These are phyloP conservation scores for Bellardia pandia DNA, from an alignment of 2,888 invertebrate species.

Conservation along the genomic window DNA sequence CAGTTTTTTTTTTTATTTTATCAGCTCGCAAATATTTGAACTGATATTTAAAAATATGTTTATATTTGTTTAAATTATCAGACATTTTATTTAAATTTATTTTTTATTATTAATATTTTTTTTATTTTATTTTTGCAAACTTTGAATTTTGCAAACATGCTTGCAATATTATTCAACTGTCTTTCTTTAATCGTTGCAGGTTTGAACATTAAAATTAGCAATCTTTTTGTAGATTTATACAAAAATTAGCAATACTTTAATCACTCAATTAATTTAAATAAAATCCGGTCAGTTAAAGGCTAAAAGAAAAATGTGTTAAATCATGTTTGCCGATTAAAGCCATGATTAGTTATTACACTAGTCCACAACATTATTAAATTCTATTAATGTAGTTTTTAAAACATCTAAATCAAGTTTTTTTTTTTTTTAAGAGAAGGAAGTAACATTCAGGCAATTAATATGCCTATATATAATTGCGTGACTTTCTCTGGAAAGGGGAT, in stretches of 20 bases:
- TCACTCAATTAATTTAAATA: slow-evolving; percentile 33
- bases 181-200: background rate
- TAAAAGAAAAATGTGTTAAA: slow-evolving; percentile 2
- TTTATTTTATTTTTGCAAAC: background rate
- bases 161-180: no score
- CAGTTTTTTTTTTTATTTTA: slow-evolving; percentile 12
- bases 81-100: slow-evolving; percentile 34
- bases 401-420: no score
- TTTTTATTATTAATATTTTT: background rate
- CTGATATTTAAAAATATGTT: slow-evolving; percentile 20
- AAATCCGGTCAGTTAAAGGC: background rate
- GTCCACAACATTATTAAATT: background rate
- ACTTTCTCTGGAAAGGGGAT: no score
- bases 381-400: no score
- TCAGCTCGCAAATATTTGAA: slow-evolving; percentile 53
- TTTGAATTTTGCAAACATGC: slow-evolving; percentile 9
- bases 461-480: no score
- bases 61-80: slow-evolving; percentile 46
- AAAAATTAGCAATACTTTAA: slow-evolving; percentile 20
- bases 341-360: background rate
- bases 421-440: no score
- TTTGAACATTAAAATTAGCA: background rate
- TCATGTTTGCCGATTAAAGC: background rate
- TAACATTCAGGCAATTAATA: no score
- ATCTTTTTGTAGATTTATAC: background rate